These are phyloP conservation scores for Rhinichthys klamathensis DNA, from an alignment of 2,113 vertebrate genomes.

Conservation along the genomic window DNA sequence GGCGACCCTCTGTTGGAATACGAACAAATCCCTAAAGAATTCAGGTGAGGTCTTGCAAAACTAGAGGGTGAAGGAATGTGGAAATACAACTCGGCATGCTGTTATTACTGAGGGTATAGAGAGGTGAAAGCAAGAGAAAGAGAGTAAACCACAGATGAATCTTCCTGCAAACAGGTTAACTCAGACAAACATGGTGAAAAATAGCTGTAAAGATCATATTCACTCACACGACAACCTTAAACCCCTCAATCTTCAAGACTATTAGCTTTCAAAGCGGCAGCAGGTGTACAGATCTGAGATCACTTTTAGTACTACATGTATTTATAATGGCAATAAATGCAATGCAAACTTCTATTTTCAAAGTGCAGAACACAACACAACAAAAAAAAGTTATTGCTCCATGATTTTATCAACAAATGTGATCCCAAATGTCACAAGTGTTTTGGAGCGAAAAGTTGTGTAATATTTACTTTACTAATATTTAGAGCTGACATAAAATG, in stretches of 20 bases:
- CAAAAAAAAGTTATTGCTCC: too few relatives aligned
- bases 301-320: background rate
- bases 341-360: background rate
- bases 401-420: background rate
- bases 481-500: background rate
- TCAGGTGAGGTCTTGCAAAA: constrained; percentile 78
- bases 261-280: too few relatives aligned
- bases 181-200: background rate
- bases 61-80: constrained; percentile 93
- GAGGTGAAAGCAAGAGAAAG: constrained; percentile 60
- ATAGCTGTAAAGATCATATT: background rate
- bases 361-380: background rate
- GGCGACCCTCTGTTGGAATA: constrained; percentile 17
- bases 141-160: constrained; percentile 66
- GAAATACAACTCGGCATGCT: constrained; percentile 90
- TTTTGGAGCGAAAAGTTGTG: background rate
- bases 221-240: background rate
- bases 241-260: background rate
- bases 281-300: background rate
- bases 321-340: background rate
- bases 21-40: constrained; percentile 60
- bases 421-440: too few relatives aligned
- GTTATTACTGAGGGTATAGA: constrained; percentile 75
- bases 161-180: constrained; percentile 42
- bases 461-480: background rate